Evolutionary conservation across 2,888 invertebrate species (phyloP), one percentile per base, ranked within the genome.

Genomic region (Tyria jacobaeae): DNA sequence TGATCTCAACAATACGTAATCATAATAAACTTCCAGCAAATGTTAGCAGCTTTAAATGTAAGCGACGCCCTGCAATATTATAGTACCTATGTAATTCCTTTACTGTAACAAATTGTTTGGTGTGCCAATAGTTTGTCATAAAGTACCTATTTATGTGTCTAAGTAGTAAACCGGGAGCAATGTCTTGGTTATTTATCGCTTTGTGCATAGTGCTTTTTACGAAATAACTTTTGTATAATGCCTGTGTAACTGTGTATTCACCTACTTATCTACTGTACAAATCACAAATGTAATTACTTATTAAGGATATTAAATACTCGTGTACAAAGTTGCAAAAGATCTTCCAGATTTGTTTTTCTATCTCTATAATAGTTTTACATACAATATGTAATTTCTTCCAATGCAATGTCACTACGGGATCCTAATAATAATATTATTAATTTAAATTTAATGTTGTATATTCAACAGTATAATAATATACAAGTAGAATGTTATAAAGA

Each of bases 91-190:
- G 56, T 69, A 62, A 68, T 66, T 63, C 66, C 70, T 70, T 74
- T 57, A 62, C 56, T 64, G 59, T 71, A 69, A 64, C 72, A 49
- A 65, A 65, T 68, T 68, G 39, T 68, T 58, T 60, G n/a, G n/a
- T n/a, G 63, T 62, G 52, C 62, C 54, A 71, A 59, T 65, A 73
- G 65, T 54, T 58, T 62, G 57, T 47, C 58, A 41, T 55, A 49
- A 54, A n/a, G 1, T 15, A 67, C 58, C n/a, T n/a, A n/a, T n/a
- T 59, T 64, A 56, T 57, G 15, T 63, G 58, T 70, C 21, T 51
- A 70, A 70, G 73, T 78, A 75, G 80, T 83, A 83, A 84, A 80
- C 74, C 52, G 84, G 85, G 82, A 85, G 80, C 82, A 85, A 85
- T 55, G 76, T 74, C 61, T 68, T 70, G 52, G 69, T 68, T 73